Evolutionary conservation across 1,140 invertebrate species (phyloP), one percentile per base, ranked within the genome.

Genomic region (Diplogasteroides magnus): DNA sequence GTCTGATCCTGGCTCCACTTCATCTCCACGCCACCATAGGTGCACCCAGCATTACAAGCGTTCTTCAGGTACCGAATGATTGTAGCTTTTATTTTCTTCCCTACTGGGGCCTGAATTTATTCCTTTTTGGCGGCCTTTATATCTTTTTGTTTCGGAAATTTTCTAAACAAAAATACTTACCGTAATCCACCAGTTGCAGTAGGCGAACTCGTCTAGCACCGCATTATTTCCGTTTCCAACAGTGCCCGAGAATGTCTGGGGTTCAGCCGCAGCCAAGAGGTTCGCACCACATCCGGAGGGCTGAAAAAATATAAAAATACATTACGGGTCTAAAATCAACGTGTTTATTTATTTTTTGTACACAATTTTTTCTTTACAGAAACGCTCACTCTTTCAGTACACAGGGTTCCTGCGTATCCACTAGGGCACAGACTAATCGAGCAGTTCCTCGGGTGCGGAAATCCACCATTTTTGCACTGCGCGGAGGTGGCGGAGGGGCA

Each of bases 391-490:
- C 68, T 48, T 31, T 72, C 31, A 27, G 70, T 66, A 60, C 76
- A 77, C 0, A 71, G 55, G 23, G 14, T 57, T 56, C 76, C 76
- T n/a, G 64, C 64, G 31, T 74, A 72, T 37, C 76, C 75, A 15
- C 67, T 67, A 19, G 76, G 76, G 68, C 76, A 77, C 31, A 64
- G 73, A 48, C 76, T 76, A 19, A 59, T 29, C n/a, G 69, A 27
- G 32, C 76, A 77, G 63, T 76, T 59, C 14, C 72, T 64, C 19
- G 76, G 72, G 60, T 73, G 67, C 29, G 73, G 76, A 61, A 74
- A 77, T n/a, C 76, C 76, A 23, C 64, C 68, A 57, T 69, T 73
- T 57, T 29, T 27, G 58, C 68, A 73, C 29, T 61, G 48, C 31
- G 64, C 58, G n/a, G n/a, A n/a, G n/a, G n/a, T n/a, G n/a, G n/a